Evolutionary conservation across 92 coral and sea anemone genomes (phyloP).

Genomic region (Epizoanthus rinbou): DNA sequence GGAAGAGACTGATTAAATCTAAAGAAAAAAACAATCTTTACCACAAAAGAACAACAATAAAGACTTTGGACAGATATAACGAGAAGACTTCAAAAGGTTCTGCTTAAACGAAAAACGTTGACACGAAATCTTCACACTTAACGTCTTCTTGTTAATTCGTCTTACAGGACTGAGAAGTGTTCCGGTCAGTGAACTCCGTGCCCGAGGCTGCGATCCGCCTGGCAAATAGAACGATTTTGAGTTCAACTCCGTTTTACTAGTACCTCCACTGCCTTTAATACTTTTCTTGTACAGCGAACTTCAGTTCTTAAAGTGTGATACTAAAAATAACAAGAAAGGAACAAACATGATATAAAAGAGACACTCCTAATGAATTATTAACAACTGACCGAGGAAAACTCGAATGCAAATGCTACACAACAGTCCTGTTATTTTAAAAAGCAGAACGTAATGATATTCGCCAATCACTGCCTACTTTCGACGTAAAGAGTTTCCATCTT

Average conservation of each 20-base stretch:
- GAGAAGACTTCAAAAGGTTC: background rate
- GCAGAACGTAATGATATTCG: background rate
- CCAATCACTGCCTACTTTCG: background rate
- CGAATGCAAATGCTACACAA: background rate
- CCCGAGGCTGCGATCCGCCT: background rate
- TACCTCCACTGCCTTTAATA: background rate
- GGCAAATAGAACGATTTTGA: background rate
- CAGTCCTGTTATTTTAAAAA: background rate
- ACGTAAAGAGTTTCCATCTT: background rate
- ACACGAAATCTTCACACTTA: background rate
- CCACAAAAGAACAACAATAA: background rate
- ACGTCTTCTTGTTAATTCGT: background rate
- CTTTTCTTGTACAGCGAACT: background rate
- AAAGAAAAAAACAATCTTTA: background rate
- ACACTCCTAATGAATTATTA: conserved; percentile 29
- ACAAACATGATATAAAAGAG: background rate
- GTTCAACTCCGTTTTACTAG: background rate
- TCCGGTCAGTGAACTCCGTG: background rate
- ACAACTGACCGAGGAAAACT: background rate
- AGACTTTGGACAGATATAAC: background rate
- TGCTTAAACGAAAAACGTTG: background rate
- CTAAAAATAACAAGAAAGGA: background rate
- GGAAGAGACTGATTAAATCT: background rate
- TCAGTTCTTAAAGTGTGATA: background rate
- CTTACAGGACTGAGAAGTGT: background rate